phyloP scores from a whole-genome alignment of 2,113 vertebrate genomes.

The Coregonus clupeaformis region DNA sequence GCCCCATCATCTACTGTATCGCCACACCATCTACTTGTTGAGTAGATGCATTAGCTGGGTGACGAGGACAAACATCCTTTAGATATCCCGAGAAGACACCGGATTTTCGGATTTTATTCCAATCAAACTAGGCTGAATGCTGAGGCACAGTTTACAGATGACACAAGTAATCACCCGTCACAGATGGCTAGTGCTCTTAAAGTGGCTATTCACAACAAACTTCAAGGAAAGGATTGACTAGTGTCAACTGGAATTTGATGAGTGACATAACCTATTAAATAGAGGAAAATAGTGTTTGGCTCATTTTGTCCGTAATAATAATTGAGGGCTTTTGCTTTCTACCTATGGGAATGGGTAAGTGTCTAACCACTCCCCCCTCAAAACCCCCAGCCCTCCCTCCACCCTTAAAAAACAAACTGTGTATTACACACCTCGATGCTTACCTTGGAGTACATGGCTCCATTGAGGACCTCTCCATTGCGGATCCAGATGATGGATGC shows the following conservation, averaged over 20 bases:
- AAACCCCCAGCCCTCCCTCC: not conserved
- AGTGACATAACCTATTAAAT: not conserved
- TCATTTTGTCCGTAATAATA: no score
- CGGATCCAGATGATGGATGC: constrained; percentile 96
- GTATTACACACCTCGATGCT: constrained; percentile 58
- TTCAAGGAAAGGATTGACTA: constrained; percentile 5
- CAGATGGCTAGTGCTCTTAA: constrained; percentile 8
- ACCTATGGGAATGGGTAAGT: no score
- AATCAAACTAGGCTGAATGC: constrained; percentile 47
- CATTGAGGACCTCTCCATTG: constrained; percentile 90
- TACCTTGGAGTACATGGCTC: constrained; percentile 98
- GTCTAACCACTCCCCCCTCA: not conserved
- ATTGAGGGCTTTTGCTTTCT: constrained; percentile 11
- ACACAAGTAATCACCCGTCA: constrained; percentile 28
- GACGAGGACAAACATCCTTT: constrained; percentile 40
- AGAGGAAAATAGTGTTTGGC: no score
- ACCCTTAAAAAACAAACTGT: constrained; percentile 12
- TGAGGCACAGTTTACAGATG: constrained; percentile 41
- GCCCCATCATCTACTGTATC: no score
- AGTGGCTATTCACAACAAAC: constrained; percentile 29
- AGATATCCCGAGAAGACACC: constrained; percentile 43
- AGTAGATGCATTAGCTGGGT: constrained; percentile 46
- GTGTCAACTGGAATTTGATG: not conserved
- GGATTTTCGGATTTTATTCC: constrained; percentile 44
- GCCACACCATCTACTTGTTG: constrained; percentile 64